Evolutionary conservation across 1,140 invertebrate genomes (phyloP).

Genomic region (Neodiprion fabricii): DNA sequence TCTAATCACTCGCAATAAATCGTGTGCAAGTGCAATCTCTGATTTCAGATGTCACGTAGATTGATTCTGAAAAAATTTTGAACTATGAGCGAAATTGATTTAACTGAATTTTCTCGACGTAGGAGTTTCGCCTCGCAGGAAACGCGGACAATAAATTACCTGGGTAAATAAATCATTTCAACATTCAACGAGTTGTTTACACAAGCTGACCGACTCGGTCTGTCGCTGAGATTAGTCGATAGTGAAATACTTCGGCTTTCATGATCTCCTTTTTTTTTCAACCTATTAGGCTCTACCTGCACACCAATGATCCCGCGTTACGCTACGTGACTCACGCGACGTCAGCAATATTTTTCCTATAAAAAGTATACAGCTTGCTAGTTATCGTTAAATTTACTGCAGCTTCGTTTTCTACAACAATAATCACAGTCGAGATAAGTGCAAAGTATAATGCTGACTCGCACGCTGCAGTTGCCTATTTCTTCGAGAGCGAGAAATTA

Average conservation of each 20-base stretch:
- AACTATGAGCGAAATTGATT: no score
- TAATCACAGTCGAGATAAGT: neutral
- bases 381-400: neutral
- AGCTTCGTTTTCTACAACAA: constrained; percentile 2
- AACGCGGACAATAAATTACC: neutral
- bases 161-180: neutral
- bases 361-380: neutral
- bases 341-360: neutral
- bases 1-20: no score
- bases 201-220: neutral
- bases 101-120: neutral
- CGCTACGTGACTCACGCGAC: constrained; percentile 2
- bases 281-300: neutral
- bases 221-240: constrained; percentile 1
- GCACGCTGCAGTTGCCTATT: no score
- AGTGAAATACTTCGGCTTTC: neutral
- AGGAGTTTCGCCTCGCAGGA: neutral
- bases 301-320: neutral
- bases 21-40: no score
- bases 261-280: neutral
- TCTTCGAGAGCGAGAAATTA: no score
- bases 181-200: neutral
- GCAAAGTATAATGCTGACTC: no score
- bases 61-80: no score
- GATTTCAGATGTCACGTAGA: no score